A percentile compares a stretch with the other conserved stretches of the same genome.
Evolutionary conservation across 2,797 vertebrate genomes (phyloP).

Genomic region (Sus cebifrons): DNA sequence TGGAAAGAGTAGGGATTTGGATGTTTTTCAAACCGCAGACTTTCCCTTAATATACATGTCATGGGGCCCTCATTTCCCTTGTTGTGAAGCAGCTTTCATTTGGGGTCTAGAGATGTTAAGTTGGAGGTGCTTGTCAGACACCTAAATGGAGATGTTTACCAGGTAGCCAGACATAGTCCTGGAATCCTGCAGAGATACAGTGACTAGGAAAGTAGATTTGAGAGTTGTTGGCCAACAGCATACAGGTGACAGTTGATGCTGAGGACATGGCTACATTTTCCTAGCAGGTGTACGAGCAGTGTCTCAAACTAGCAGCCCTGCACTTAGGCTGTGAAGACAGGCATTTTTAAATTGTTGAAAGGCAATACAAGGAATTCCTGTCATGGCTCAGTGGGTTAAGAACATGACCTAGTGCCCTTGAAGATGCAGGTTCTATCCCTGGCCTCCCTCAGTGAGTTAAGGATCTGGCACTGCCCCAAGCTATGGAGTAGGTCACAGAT

Average conservation of each 20-base stretch:
- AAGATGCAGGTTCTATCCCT: no score
- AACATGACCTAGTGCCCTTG: no score
- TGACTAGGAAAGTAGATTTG: not conserved
- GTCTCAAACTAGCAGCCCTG: not conserved
- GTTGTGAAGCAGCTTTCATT: not conserved
- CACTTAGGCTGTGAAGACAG: not conserved
- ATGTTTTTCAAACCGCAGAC: not conserved
- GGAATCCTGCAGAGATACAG: not conserved
- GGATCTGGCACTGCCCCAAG: no score
- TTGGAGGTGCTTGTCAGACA: not conserved
- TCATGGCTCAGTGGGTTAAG: no score
- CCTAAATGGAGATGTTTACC: slow-evolving; percentile 27
- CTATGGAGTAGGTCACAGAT: no score
- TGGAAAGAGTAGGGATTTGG: not conserved
- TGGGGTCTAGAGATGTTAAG: not conserved
- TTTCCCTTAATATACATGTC: not conserved
- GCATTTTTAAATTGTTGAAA: not conserved
- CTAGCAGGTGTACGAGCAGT: not conserved
- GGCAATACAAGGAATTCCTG: not conserved
- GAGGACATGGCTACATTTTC: not conserved
- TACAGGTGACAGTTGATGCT: not conserved
- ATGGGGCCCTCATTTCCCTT: not conserved
- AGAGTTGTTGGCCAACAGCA: not conserved
- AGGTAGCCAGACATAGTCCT: not conserved
- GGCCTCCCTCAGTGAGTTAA: no score